Base-by-base conservation (phyloP, 2,797 vertebrate species). In the Aldrovandia affinis region DNA sequence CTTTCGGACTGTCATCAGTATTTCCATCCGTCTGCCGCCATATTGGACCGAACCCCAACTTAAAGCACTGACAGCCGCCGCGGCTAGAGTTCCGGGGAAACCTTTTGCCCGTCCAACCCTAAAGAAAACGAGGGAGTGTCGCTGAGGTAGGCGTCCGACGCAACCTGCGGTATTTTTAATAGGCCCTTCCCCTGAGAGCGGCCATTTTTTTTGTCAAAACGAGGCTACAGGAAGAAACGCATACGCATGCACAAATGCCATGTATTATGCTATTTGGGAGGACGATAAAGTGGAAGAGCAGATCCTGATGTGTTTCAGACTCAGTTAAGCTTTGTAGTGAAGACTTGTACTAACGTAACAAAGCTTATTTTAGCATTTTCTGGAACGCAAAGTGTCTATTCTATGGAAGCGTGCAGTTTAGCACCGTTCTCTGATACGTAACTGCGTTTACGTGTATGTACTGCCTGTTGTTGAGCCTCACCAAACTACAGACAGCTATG, bases 1-100 rank as follows among this genome's bases (percentile, higher is more conserved):
- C 95, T 97, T 97, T 92, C 97, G 96, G 95, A 98, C 97, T 93
- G 97, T 98, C 97, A 97, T 97, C 96, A 97, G 97, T 93, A 96
- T 94, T 95, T 97, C 97, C 97, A 97, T 97, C 96, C 95, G 96
- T 94, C 89, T 92, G 92, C 90, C 93, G 93, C 96, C 96, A 97
- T 97, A 93, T 91, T 96, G 95, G 95, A 95, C 94, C 95, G 93
- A 95, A 93, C 95, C 94, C 92, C 93, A 91, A 85, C 91, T 92
- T 89, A 92, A 93, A 96, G 94, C 84, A 6, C 91, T 93, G 93
- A 93, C 95, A 95, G 95, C 95, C 94, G 93, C 89, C 89, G 88
- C 84, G 95, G 94, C 94, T 94, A 92, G 86, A 92, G 93, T 94
- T 94, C 92, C 91, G 89, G 89, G 77, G 86, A 85, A 90, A 88